phyloP scores from a whole-genome alignment of 2,888 invertebrate genomes.

The Phyllotreta cruciferae region DNA sequence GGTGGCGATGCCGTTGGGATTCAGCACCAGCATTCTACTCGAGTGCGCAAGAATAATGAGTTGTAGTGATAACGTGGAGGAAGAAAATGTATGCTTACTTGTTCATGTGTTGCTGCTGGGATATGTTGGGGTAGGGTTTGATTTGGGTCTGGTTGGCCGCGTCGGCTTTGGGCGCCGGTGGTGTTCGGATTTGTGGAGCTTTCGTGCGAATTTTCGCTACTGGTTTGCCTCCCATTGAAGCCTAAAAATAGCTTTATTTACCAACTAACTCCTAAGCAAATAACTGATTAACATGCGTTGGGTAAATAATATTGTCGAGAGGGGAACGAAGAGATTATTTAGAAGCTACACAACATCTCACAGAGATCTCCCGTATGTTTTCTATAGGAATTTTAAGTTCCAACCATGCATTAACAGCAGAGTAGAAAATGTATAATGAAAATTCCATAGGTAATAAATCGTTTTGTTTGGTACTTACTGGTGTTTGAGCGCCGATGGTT shows the following conservation, averaged over 20 bases:
- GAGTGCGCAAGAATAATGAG: not conserved
- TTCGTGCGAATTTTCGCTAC: slow-evolving; percentile 75
- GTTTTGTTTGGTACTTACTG: slow-evolving; percentile 55
- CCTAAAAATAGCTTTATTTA: slow-evolving; percentile 37
- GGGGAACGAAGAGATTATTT: slow-evolving; percentile 38
- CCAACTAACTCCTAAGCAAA: not conserved
- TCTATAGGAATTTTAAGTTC: slow-evolving; percentile 32
- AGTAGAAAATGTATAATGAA: slow-evolving; percentile 5
- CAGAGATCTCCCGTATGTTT: slow-evolving; percentile 37
- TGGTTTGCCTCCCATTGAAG: slow-evolving; percentile 62
- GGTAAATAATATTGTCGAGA: slow-evolving; percentile 28
- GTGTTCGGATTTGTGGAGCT: slow-evolving; percentile 67
- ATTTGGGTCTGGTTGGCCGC: slow-evolving; percentile 76
- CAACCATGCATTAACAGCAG: not conserved
- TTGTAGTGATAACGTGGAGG: no score
- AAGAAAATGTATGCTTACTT: slow-evolving; percentile 57
- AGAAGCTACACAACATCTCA: slow-evolving; percentile 31
- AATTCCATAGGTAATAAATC: slow-evolving; percentile 8
- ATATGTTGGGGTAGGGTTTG: slow-evolving; percentile 62
- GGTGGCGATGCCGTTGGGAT: slow-evolving; percentile 66
- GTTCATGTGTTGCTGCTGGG: slow-evolving; percentile 64
- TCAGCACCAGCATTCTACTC: slow-evolving; percentile 67
- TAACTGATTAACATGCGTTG: not conserved
- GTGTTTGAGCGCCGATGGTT: slow-evolving; percentile 68
- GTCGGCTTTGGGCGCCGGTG: slow-evolving; percentile 78